Evolutionary conservation across 2,797 vertebrate species (phyloP), one percentile per base, ranked within the genome.

Genomic region (Sebastes hopkinsi): DNA sequence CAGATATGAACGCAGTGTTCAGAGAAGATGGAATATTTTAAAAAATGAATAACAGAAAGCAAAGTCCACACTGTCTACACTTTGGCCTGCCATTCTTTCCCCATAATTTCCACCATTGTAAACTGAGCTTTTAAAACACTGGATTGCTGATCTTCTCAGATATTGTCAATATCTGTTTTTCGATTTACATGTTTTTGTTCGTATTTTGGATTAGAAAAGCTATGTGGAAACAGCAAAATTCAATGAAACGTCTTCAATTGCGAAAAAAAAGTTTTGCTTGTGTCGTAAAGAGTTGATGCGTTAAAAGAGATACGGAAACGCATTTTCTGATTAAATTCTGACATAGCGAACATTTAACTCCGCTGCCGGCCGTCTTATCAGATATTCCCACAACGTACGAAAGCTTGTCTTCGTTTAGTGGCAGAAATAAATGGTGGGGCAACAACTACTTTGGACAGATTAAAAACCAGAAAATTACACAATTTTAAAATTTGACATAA

Each of bases 1-100:
- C 54, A 54, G 60, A 73, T 22, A 62, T 60, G 23, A 25, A 60
- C 36, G 30, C n/a, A 67, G 34, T 64, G 66, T 62, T 61, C 16
- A 68, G 34, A 32, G n/a, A 71, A 61, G 20, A 8, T 62, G 36
- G 22, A 71, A 46, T 46, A 42, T 27, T 6, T 29, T 0, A 56
- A 29, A 29, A 9, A n/a, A 30, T 0, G 14, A 60, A 52, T 22
- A 50, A 73, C 6, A 67, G 11, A 38, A 58, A 65, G 25, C 2
- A 6, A 56, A 22, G 3, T 56, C 54, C 5, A 25, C 54, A 25
- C 54, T 14, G 54, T 23, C 54, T 46, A 0, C 38, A 46, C 16
- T 20, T 52, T 52, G 46, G 16, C 46, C 46, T 50, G 6, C 18
- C 8, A 20, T 52, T 52, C 46, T 52, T 16, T 20, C 0, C 46